Evolutionary conservation across 2,113 vertebrate species (phyloP), one percentile per base, ranked within the genome.

Genomic region (Charina bottae): DNA sequence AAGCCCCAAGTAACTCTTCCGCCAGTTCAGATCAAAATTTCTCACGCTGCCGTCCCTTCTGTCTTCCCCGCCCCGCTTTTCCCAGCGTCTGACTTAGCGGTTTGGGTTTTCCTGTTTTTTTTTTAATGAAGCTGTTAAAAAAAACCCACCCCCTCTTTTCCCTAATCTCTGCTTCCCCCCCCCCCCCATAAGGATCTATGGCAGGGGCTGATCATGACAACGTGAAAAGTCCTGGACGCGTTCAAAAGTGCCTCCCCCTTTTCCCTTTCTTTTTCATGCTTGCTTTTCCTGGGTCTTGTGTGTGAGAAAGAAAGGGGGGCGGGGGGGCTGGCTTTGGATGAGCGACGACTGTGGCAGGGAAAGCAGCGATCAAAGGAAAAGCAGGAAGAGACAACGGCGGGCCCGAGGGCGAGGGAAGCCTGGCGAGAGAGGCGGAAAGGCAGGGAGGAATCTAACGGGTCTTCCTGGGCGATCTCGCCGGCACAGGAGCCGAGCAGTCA

Each of bases 31-130:
- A 92, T 60, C 89, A 64, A 28, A 90, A n/a, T 95, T 95, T 92
- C 95, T 95, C 95, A 94, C 95, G 95, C 93, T 93, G 93, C 93
- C 87, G 92, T n/a, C 58, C 37, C 19, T 42, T 42, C 24, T 13
- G 37, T 24, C 64, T 3, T 23, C 64, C 55, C 42, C 62, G 21
- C 72, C 7, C 2, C 1, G 84, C 90, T 94, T 93, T 95, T 90
- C 89, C 94, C 94, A 93, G 93, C 54, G 56, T 89, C 87, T 64
- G 78, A 90, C 92, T 89, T 23, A 64, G 72, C 78, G 91, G 90
- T 59, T 42, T 64, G 93, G 56, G 90, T 55, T 92, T 83, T 94
- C 92, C 90, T 64, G 33, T 42, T 64, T 19, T 60, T 21, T 10
- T 15, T 78, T 46, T 53, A 87, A 87, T 37, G 85, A 85, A 90